Conservation (phyloP, 2,113 vertebrate genomes). For the Taxidea taxus region DNA sequence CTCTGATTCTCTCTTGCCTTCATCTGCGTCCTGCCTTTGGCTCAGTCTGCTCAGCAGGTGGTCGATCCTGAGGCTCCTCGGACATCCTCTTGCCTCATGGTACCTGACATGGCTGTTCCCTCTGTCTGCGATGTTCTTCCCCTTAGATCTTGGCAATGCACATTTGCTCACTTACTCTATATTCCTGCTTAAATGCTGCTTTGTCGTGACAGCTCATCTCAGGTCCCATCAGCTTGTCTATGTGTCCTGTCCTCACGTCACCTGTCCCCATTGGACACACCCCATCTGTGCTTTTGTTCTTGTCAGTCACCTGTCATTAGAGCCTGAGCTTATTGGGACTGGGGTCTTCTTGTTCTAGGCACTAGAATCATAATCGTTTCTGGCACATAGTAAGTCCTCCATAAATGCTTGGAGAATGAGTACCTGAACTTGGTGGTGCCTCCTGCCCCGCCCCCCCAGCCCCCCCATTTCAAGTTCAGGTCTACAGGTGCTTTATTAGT, state of each 20-base stretch:
- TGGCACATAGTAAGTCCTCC: background rate
- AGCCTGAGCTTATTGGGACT: background rate
- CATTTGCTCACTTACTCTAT: background rate
- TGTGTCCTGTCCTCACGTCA: too few species aligned
- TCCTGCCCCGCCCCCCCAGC: too few species aligned
- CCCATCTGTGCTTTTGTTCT: background rate
- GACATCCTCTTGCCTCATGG: background rate
- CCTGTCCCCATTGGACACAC: accelerated
- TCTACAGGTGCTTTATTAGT: background rate
- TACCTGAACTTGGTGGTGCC: background rate
- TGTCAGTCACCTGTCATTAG: background rate
- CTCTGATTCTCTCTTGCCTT: background rate
- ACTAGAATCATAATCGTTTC: background rate
- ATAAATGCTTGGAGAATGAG: background rate
- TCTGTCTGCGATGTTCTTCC: accelerated
- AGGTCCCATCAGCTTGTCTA: too few species aligned
- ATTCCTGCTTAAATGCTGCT: background rate
- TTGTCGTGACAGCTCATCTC: background rate
- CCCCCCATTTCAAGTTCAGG: background rate
- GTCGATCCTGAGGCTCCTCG: background rate
- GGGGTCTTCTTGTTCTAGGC: background rate
- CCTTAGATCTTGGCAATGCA: accelerated
- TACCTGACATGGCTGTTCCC: background rate
- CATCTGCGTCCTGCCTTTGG: background rate
- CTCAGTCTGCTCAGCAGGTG: background rate